Evolutionary conservation across 92 coral and sea anemone species (phyloP), one percentile per base, ranked within the genome.

Genomic region (Epizoanthus illoricatus): DNA sequence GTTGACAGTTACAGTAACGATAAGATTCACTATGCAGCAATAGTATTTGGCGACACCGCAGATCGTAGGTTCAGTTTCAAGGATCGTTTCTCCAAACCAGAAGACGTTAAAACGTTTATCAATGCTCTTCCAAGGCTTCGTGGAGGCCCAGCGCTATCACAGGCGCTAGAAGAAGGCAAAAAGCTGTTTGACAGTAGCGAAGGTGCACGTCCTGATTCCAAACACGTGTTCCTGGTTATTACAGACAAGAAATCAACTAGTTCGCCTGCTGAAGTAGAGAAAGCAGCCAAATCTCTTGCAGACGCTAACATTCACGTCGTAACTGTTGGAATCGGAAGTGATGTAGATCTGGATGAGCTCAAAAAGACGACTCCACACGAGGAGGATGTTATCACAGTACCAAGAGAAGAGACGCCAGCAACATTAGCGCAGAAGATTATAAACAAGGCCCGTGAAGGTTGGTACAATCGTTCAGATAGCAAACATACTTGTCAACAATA

Each of bases 1-100:
- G 85, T 90, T 49, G 86, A 89, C 72, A 91, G 87, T 20, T 92
- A 91, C 84, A 90, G 93, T 73, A 85, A 59, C 62, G 90, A 90
- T 59, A 86, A 83, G 69, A 83, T 90, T 11, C 88, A 71, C 57
- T 87, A 90, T 65, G 87, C 92, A 8, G 87, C 90, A 21, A 80
- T 94, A 16, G 96, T 91, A 64, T 94, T 86, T 57, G 94, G 98
- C 18, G 72, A 81, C 5, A 54, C 85, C 13, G 90, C 90, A 39
- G 41, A 49, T n/a, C 87, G 76, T 17, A 69, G 74, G 57, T 76
- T 94, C 47, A 75, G 81, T 59, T 92, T 94, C 68, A 85, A 73
- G 42, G 58, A 76, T 60, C 71, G 70, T 43, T 76, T 76, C 40
- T 40, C 81, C 15, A 76, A 76, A 13, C 81, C 81, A 4, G 81